Conservation (phyloP, 2,797 vertebrate species). For the Liasis olivaceus region DNA sequence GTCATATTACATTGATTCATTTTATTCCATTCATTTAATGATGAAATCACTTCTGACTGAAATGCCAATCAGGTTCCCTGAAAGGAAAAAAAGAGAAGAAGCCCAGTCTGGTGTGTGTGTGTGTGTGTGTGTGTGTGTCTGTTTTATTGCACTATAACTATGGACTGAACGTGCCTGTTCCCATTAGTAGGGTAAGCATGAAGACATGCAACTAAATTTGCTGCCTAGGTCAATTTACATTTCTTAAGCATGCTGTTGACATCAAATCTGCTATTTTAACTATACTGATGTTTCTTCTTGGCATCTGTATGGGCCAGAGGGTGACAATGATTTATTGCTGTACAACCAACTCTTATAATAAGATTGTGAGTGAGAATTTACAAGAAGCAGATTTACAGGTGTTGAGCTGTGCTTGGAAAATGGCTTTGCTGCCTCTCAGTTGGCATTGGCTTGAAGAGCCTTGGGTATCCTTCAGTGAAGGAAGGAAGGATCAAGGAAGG, state of each 20-base stretch:
- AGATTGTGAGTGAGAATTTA: neutral
- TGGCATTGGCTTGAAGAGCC: neutral
- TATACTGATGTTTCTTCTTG: neutral
- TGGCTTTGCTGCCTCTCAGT: neutral
- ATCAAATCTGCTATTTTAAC: neutral
- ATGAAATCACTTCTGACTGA: neutral
- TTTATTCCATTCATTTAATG: constrained; percentile 3
- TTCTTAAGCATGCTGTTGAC: neutral
- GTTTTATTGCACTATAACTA: neutral
- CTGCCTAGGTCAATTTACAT: fast-evolving
- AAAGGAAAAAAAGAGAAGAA: neutral
- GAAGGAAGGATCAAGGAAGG: neutral
- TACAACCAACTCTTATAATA: neutral
- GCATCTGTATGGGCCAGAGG: fast-evolving
- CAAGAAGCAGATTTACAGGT: constrained; percentile 19
- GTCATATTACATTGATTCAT: neutral
- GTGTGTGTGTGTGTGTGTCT: neutral
- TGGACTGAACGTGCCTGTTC: neutral
- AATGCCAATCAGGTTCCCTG: neutral
- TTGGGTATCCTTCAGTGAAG: constrained; percentile 31
- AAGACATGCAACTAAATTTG: neutral
- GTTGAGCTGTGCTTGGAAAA: neutral
- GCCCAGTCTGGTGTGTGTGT: no score
- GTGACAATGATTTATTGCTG: neutral
- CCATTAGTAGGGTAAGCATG: neutral